phyloP scores from a whole-genome alignment of 2,888 invertebrate genomes.

The Campopleginae sp. region DNA sequence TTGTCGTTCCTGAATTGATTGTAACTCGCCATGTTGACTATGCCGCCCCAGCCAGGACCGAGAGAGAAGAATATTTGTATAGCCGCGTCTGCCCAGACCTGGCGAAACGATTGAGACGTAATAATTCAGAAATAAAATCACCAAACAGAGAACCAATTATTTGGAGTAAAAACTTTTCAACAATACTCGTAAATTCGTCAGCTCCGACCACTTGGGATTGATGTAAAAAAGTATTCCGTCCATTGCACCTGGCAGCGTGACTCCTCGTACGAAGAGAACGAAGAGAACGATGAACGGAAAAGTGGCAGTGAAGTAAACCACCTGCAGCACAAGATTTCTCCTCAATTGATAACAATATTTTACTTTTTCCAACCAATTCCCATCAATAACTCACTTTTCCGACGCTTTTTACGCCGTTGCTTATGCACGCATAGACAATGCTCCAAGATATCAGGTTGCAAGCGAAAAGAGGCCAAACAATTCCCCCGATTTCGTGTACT shows the following conservation, averaged over 20 bases:
- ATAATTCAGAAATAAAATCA: not conserved
- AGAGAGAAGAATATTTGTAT: slow-evolving; percentile 97
- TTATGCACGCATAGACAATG: slow-evolving; percentile 92
- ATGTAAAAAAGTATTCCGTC: slow-evolving; percentile 92
- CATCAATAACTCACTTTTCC: slow-evolving; percentile 87
- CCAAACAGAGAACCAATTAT: not conserved
- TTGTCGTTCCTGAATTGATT: slow-evolving; percentile 91
- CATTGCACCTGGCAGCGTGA: slow-evolving; percentile 92
- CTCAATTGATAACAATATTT: slow-evolving; percentile 53
- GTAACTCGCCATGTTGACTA: slow-evolving; percentile 94
- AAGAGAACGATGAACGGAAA: slow-evolving; percentile 92
- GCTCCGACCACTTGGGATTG: slow-evolving; percentile 91
- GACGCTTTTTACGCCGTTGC: slow-evolving; percentile 94
- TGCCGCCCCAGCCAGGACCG: slow-evolving; percentile 94
- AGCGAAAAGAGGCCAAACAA: slow-evolving; percentile 92
- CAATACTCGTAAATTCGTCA: slow-evolving; percentile 89
- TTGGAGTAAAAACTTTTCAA: not conserved
- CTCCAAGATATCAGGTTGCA: slow-evolving; percentile 92
- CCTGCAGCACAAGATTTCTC: slow-evolving; percentile 79
- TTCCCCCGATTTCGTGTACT: slow-evolving; percentile 90
- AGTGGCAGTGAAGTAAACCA: slow-evolving; percentile 94
- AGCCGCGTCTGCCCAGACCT: slow-evolving; percentile 97
- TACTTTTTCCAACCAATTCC: not conserved
- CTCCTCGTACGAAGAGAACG: slow-evolving; percentile 90
- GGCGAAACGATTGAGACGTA: slow-evolving; percentile 54